Percentiles rank a stretch among this genome's conserved stretches.
Evolutionary conservation across 2,888 invertebrate genomes (phyloP).

Genomic region (Brachylomia viminalis): DNA sequence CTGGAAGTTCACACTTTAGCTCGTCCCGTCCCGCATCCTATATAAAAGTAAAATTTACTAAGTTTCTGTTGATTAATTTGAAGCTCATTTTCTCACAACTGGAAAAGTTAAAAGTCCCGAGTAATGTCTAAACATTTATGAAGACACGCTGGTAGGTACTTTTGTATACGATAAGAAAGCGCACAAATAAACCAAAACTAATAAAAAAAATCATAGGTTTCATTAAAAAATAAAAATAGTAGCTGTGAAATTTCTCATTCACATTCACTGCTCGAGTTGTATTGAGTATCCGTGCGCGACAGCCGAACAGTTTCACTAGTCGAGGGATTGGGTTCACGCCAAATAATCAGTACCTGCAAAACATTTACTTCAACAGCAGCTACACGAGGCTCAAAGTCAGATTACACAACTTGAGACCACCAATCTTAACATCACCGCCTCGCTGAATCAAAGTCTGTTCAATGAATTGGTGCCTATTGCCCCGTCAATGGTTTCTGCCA

Average conservation of each 20-base stretch:
- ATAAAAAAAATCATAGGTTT: not conserved
- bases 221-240: not conserved
- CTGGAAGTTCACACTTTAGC: not conserved
- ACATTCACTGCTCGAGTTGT: not conserved
- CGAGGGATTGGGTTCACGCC: conserved; percentile 37
- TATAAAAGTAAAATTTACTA: not conserved
- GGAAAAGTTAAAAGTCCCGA: not conserved
- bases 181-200: not conserved
- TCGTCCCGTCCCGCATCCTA: too few species aligned
- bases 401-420: too few species aligned
- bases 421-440: too few species aligned
- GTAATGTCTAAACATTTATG: not conserved
- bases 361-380: too few species aligned
- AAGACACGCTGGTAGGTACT: not conserved
- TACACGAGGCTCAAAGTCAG: too few species aligned
- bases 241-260: conserved; percentile 18
- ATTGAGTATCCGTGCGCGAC: conserved; percentile 15
- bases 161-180: not conserved
- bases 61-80: not conserved
- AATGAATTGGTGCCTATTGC: too few species aligned
- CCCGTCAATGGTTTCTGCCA: too few species aligned
- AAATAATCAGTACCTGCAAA: conserved; percentile 27
- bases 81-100: not conserved
- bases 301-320: not conserved
- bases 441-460: too few species aligned